Conservation (phyloP, 2,797 vertebrate genomes). For the Coluber constrictor region DNA sequence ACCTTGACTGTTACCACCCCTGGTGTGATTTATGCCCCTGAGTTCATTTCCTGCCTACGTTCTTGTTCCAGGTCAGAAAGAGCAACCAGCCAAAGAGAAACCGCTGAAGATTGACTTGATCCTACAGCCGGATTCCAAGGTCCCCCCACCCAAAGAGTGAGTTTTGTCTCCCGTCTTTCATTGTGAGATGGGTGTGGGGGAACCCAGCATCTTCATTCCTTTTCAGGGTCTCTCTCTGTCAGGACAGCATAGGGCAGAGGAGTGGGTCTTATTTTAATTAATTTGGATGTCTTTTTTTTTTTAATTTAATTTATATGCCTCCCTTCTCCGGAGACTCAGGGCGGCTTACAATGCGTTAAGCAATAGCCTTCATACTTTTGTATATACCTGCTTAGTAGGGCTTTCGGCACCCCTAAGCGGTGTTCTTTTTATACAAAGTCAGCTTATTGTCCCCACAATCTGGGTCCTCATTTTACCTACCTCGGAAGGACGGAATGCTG, state of each 20-base stretch:
- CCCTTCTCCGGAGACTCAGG: too few species aligned
- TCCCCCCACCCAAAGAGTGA: slow-evolving; percentile 85
- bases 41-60: background rate
- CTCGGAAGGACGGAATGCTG: too few species aligned
- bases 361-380: too few species aligned
- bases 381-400: too few species aligned
- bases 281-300: background rate
- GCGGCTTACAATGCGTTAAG: too few species aligned
- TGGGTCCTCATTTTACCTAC: too few species aligned
- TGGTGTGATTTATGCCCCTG: background rate
- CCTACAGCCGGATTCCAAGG: slow-evolving; percentile 79
- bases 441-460: too few species aligned
- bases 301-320: too few species aligned
- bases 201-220: background rate
- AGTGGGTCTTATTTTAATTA: background rate
- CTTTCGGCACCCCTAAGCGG: too few species aligned
- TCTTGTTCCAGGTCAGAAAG: slow-evolving; percentile 29
- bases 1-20: background rate
- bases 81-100: slow-evolving; percentile 49
- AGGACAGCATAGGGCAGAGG: background rate
- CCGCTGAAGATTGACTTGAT: slow-evolving; percentile 82
- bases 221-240: background rate
- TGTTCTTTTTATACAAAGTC: too few species aligned
- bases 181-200: background rate
- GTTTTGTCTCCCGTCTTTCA: slow-evolving; percentile 35